phyloP scores from a whole-genome alignment of 1,140 invertebrate genomes.

The Diprion similis region DNA sequence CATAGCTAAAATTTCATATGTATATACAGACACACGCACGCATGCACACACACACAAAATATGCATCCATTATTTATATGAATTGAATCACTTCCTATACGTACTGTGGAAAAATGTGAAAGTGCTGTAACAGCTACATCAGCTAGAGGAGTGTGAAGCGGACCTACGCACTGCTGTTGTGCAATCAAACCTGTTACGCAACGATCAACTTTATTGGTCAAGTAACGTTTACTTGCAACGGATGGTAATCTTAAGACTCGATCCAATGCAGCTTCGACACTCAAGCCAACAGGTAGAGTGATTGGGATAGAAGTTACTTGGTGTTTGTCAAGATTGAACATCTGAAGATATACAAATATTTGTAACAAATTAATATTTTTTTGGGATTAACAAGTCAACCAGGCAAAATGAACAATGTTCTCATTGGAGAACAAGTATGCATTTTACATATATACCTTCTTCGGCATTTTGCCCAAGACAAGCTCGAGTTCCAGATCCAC shows the following conservation, averaged over 20 bases:
- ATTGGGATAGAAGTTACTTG: conserved; percentile 54
- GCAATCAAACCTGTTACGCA: conserved; percentile 96
- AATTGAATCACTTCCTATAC: conserved; percentile 28
- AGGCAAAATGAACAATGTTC: too few species aligned
- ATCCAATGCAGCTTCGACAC: conserved; percentile 73
- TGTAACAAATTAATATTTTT: not conserved
- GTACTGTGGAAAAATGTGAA: conserved; percentile 71
- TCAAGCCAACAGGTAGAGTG: conserved; percentile 63
- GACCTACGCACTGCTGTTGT: conserved; percentile 97
- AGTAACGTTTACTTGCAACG: conserved; percentile 93
- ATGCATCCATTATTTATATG: too few species aligned
- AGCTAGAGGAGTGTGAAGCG: conserved; percentile 92
- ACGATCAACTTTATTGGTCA: conserved; percentile 95
- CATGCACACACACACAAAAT: too few species aligned
- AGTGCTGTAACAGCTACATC: conserved; percentile 94
- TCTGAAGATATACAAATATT: conserved; percentile 46
- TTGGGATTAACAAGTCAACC: not conserved
- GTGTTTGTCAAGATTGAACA: conserved; percentile 61
- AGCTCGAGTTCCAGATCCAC: conserved; percentile 90
- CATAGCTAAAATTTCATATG: conserved; percentile 21
- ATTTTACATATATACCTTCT: conserved; percentile 64
- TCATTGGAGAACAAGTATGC: too few species aligned
- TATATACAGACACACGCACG: too few species aligned
- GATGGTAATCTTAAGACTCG: conserved; percentile 87
- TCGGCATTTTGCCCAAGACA: conserved; percentile 88